Base-by-base conservation (phyloP, 2,888 invertebrate genomes). In the Octonoba sinensis region DNA sequence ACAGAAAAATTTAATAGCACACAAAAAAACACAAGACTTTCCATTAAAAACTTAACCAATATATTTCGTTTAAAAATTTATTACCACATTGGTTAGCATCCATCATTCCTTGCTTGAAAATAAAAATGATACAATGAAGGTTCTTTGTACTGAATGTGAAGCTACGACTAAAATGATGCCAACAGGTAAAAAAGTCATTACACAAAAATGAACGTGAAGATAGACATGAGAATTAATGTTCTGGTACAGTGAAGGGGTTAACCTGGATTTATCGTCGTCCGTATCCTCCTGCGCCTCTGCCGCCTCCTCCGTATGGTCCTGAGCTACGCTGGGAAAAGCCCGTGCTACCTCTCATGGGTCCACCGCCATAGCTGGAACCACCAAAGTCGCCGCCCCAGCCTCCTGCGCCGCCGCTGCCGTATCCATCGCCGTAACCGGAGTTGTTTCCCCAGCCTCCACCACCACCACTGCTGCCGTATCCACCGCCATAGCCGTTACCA, bases 311-410 rank as follows among this genome's bases (percentile, higher is more conserved):
- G 89, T 95, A 92, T 86, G 94, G 93, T 87, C 93, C 92, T 82
- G 92, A 90, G 87, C 93, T 90, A 85, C 92, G 91, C 76, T 91
- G 90, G 20, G 91, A 91, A 87, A 91, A 92, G 89, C 93, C 93
- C 87, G 86, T 86, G 46, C 86, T 86, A 24, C 69, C 72, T 85
- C 96, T 91, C 89, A 95, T 92, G 0, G 96, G 95, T 0, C 96
- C 96, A 56, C 95, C 96, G 4, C 93, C 91, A 87, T 75, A 75
- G 59, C 92, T 92, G 88, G 95, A 95, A 66, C 93, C 93, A 78
- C 86, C 84, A 20, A 85, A 85, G 84, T 84, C 84, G 22, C 86
- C 85, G 72, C 82, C 85, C 22, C 86, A 85, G 49, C 84, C 90
- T 0, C 84, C 90, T 0, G 66, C 72, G 44, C 65, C 54, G 22